Base-by-base conservation (phyloP, 2,888 invertebrate genomes). In the Brachyptera putata region DNA sequence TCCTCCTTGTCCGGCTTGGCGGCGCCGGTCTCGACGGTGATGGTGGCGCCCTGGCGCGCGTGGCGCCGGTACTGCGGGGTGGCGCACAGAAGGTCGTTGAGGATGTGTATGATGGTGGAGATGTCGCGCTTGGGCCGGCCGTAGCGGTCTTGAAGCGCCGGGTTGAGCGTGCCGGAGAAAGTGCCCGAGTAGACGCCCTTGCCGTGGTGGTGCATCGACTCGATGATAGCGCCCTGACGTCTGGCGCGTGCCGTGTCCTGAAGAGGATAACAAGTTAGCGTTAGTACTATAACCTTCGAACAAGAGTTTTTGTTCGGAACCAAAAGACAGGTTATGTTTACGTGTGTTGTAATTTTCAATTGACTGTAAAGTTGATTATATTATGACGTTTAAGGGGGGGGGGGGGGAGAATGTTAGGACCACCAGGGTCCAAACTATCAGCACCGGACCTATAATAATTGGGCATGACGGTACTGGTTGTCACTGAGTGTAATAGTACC, bases 101-200 rank as follows among this genome's bases (percentile, higher is more conserved):
- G 78, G 75, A 96, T 95, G 75, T 96, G 95, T 67, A 95, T 93
- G 66, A 96, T 95, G 48, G 95, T 96, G 61, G 91, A 92, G 70
- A 95, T 94, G 76, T 95, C 94, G 64, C 95, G 84, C 72, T 94
- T 91, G 55, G 95, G 95, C 68, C 92, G 84, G 11, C 95, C 95
- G 71, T 88, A 88, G 69, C 83, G 86, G 76, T 95, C 95, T 77
- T 95, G 95, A 53, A 95, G 80, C 46, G 94, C 91, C 57, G 95
- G 95, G 75, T 95, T 95, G 57, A 95, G 75, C 16, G 95, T 95
- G 57, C 95, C 95, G 66, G 94, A 95, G 76, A 96, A 96, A 63
- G 95, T 95, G 65, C 96, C 96, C 13, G 95, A 95, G 77, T 95
- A 96, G 65, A 95, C 92, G 68, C 95, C 95, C 75, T 92, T 91